Conservation (phyloP, 1,140 invertebrate species). For the Wiebesia pumilae region DNA sequence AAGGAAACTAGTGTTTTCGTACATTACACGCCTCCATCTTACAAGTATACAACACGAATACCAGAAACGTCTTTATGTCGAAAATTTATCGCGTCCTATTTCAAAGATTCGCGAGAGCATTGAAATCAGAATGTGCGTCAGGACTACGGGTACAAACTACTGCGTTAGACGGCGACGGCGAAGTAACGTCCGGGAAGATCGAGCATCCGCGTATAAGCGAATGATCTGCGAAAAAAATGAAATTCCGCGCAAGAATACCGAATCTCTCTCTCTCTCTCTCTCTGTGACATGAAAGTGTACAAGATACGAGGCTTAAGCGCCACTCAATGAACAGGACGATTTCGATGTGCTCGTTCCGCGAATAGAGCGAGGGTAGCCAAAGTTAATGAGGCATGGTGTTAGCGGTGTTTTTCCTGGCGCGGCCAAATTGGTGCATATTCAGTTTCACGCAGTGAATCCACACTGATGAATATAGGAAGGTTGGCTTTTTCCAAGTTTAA, state of each 20-base stretch:
- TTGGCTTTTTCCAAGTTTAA: no score
- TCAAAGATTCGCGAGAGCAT: neutral
- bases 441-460: no score
- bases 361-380: no score
- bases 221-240: conserved; percentile 65
- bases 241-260: conserved; percentile 57
- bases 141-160: no score
- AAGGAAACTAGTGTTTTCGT: neutral
- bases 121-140: conserved; percentile 33
- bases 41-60: neutral
- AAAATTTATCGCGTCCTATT: conserved; percentile 37
- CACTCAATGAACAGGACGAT: no score
- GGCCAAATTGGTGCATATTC: no score
- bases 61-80: conserved; percentile 39
- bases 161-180: no score
- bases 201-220: conserved; percentile 48
- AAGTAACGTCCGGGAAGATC: neutral
- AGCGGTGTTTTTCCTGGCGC: no score
- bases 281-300: neutral
- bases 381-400: no score
- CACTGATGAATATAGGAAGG: no score
- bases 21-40: neutral
- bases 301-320: no score
- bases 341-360: no score
- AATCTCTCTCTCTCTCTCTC: neutral